phyloP scores from a whole-genome alignment of 2,113 vertebrate species.

The Bothrops jararaca region DNA sequence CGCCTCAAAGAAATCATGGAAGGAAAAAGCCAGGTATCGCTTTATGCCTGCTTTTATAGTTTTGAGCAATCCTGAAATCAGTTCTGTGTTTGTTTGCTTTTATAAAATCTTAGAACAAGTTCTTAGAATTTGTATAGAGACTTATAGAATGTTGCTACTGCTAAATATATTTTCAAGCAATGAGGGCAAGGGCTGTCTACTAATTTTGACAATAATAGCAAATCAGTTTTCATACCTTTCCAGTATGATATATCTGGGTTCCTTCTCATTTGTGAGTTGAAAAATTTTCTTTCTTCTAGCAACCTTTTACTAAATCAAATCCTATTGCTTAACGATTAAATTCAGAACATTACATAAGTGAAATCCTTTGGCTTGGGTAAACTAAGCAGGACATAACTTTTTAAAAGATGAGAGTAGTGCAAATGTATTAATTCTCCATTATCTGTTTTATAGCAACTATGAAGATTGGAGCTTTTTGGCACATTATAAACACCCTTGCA shows the following conservation, averaged over 20 bases:
- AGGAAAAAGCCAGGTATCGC: constrained; percentile 92
- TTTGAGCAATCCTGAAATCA: background rate
- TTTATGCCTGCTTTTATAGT: background rate
- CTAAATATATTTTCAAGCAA: background rate
- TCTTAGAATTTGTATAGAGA: background rate
- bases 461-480: background rate
- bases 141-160: background rate
- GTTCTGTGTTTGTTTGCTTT: background rate
- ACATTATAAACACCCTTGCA: background rate
- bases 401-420: background rate
- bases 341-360: background rate
- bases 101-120: background rate
- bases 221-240: background rate
- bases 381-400: background rate
- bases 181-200: background rate
- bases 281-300: background rate
- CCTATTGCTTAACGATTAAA: background rate
- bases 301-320: background rate
- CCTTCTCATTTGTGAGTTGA: background rate
- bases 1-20: constrained; percentile 99
- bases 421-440: background rate
- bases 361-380: background rate
- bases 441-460: background rate
- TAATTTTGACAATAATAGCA: background rate
- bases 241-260: background rate